Evolutionary conservation across 2,797 vertebrate genomes (phyloP), one percentile per base, ranked within the genome.

Genomic region (Hybognathus amarus): DNA sequence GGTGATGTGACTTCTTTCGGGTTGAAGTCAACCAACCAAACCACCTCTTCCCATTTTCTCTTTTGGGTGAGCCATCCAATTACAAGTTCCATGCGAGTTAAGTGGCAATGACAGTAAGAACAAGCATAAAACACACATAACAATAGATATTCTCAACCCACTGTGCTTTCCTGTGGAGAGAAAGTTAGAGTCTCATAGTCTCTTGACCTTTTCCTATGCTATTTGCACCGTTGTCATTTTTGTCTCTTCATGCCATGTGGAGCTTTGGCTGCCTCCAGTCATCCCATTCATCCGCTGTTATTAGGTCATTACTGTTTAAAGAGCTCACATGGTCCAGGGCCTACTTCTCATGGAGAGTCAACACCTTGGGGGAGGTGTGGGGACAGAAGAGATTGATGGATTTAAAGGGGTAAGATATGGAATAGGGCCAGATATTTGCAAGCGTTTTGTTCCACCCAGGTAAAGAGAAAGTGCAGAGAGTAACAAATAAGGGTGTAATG

Each of bases 261-360:
- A 27, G 66, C 67, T 77, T 50, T 79, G 80, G 50, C 76, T 77
- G 81, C 80, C 82, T 73, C 79, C 59, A 45, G 15, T 33, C 45
- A 36, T 77, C 59, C 77, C 59, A 42, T 63, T 77, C 76, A 83
- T 75, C 85, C 83, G 73, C 4, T 71, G 20, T 88, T 88, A 88
- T 88, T 89, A 80, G 70, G 88, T 89, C 80, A 74, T 89, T 91
- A 79, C 77, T 83, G 86, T 90, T 89, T 90, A 83, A 93, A 92
- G 89, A 75, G 77, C 50, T 82, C 38, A 79, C 63, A 47, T 83
- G 78, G 66, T 61, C 85, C 20, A 66, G 80, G 45, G 67, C 74
- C 87, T 77, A 69, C 64, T 75, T 79, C 82, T 80, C 1, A 64
- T 82, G 69, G 85, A 59, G 79, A 0, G 0, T 63, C 54, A 78